Base-by-base conservation (phyloP, 2,888 invertebrate genomes). In the Strigamia maritima region DNA sequence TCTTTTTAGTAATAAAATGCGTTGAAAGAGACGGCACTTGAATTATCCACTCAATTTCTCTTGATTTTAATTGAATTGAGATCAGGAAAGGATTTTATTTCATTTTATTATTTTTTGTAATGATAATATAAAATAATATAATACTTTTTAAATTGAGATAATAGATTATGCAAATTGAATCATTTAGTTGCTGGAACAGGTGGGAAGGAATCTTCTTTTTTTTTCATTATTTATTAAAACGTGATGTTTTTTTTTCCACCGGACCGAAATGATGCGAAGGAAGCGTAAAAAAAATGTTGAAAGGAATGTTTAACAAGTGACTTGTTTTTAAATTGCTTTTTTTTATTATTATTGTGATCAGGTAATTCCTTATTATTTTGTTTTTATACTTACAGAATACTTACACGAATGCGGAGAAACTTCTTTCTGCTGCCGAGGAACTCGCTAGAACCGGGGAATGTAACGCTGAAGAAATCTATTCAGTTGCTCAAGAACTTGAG, bases 331-430 rank as follows among this genome's bases (percentile, higher is more conserved):
- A 70, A 70, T 24, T 26, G 70, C 1, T 28, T 70, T 28, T 70
- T 70, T 70, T 24, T 70, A 10, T 70, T 28, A 12, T 70, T 2
- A 2, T 12, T 26, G 22, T 65, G 60, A 26, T 70, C 2, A n/a
- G 2, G 19, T 54, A 19, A 54, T 54, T 54, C 16, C 26, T 35
- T 38, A 75, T 3, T 16, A 24, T 75, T 75, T 38, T 75, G 12
- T 19, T 78, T 65, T 38, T 6, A 22, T 65, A 28, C 78, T 87
- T 88, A 0, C 89, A 97, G 92, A 98, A 98, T 85, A 98, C 98
- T 1, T 98, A 98, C 85, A 97, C 97, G 80, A 98, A 98, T 88
- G 98, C 98, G 0, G 97, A 98, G 85, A 98, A 98, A 87, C 88
- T 98, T 74, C 89, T 98, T 76, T 93, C 95, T 0, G 98, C 98